Evolutionary conservation across 2,113 vertebrate genomes (phyloP), one percentile per base, ranked within the genome.

Genomic region (Boulengeromyrus knoepffleri): DNA sequence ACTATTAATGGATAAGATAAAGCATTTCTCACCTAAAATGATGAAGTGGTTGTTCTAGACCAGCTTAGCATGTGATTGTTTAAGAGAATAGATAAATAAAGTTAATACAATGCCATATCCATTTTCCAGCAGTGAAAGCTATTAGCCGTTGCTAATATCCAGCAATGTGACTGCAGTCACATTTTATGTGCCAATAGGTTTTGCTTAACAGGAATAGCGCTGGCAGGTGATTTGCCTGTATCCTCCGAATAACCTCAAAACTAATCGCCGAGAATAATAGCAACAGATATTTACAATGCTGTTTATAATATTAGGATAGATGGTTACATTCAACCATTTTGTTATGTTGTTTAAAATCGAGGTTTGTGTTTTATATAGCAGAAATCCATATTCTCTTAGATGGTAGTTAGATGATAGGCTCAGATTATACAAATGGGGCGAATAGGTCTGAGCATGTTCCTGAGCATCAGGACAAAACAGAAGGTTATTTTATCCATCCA

Each of bases 201-300:
- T 70, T 70, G 27, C 62, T 70, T 70, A 70, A 70, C 62, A 80
- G 74, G 36, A 80, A 19, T 42, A 7, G 74, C 36, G 2, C 17
- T 80, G 74, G 36, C 74, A 42, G 74, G 74, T 80, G 74, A 80
- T 80, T 80, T 80, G 74, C 74, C 74, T 80, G 74, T 7, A 80
- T 80, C 74, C 74, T 80, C 74, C 6, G 74, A 80, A 80, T 80
- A 80, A 80, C 74, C 74, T 80, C 74, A 80, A 36, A 80, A 80
- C 74, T 80, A 80, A 80, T 80, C 13, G 5, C 74, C 0, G 74
- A 39, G 36, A 80, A 42, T 80, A 42, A 80, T 80, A 80, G 36
- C 74, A 80, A 80, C 36, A 80, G 74, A 15, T 80, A 80, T 80
- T 80, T 42, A 80, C 74, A 80, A 39, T 80, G 36, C 74, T 80